Conservation (phyloP, 2,113 vertebrate species). For the Calidris pygmaea region DNA sequence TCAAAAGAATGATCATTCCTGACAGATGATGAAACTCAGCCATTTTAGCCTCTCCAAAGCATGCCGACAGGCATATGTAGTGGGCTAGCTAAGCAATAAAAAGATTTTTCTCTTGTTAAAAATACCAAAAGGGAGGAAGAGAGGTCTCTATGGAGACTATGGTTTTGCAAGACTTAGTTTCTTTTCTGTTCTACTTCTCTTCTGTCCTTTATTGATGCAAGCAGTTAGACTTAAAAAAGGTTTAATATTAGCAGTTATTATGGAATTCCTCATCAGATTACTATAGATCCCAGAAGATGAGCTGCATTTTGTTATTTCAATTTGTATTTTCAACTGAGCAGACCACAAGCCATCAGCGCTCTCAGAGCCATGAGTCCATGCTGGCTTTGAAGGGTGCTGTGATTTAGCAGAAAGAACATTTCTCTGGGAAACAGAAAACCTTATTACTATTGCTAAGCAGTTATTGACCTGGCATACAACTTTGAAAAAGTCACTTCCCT, state of each 20-base stretch:
- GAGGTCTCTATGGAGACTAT: background rate
- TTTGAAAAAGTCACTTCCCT: background rate
- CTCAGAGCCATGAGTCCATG: background rate
- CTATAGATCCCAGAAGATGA: slow-evolving; percentile 9
- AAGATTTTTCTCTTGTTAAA: slow-evolving; percentile 2
- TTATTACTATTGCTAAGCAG: background rate
- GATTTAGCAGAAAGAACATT: background rate
- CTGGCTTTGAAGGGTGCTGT: background rate
- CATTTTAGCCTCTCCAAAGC: background rate
- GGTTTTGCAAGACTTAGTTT: background rate
- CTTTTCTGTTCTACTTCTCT: background rate
- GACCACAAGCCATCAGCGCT: background rate
- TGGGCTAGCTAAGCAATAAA: background rate
- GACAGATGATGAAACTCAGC: background rate
- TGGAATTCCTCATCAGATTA: slow-evolving; percentile 25
- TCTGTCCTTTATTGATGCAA: background rate
- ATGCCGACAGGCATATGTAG: background rate
- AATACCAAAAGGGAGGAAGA: background rate
- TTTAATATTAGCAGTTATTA: slow-evolving; percentile 28
- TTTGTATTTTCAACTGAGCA: background rate
- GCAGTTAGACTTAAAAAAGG: background rate
- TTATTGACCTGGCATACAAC: background rate
- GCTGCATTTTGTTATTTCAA: background rate
- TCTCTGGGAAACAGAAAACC: background rate
- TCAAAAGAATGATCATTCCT: background rate